Base-by-base conservation (phyloP, 92 coral and sea anemone species). In the Palythoa heliodiscus region DNA sequence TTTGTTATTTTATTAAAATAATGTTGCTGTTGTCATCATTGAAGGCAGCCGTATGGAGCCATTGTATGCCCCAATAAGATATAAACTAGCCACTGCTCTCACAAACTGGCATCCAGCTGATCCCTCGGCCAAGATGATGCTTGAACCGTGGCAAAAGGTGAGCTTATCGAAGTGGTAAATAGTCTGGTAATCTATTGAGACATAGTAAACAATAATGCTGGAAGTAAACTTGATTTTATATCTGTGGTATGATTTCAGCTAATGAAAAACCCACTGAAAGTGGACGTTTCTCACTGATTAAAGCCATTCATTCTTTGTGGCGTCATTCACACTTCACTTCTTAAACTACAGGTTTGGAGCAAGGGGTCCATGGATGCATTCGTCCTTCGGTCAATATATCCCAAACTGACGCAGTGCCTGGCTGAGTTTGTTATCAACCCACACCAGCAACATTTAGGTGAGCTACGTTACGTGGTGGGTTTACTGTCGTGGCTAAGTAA, bases 101-200 rank as follows among this genome's bases (percentile, higher is more conserved):
- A 96, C 98, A 15, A 96, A 92, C 94, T 96, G 99, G 99, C 99
- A 96, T 73, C 99, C 99, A 0, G 95, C 99, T 38, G 99, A 96
- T 70, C 99, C 99, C 12, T 96, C 99, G 14, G 99, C 99, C 12
- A 96, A 96, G 87, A 91, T 95, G 96, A 96, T 96, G 85, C 91
- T 96, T 15, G 92, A 96, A 72, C 99, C 99, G 1, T 96, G 99
- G 99, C 90, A 85, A 55, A 96, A 92, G 90, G 99, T 95, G 12
- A 69, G 73, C 22, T 24, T 3, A 11, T 25, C 14, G 7, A 60
- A 43, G 7, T 43, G 0, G 50, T 43, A 3, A 5, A 43, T 5
- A 43, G 50, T 43, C 50, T 43, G 50, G 50, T 43, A 43, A 43
- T 43, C 9, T 43, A 43, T 3, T 5, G 6, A 43, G 50, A 43